These are phyloP conservation scores for Otocyon megalotis DNA, from an alignment of 2,113 vertebrate genomes.

Conservation along the genomic window DNA sequence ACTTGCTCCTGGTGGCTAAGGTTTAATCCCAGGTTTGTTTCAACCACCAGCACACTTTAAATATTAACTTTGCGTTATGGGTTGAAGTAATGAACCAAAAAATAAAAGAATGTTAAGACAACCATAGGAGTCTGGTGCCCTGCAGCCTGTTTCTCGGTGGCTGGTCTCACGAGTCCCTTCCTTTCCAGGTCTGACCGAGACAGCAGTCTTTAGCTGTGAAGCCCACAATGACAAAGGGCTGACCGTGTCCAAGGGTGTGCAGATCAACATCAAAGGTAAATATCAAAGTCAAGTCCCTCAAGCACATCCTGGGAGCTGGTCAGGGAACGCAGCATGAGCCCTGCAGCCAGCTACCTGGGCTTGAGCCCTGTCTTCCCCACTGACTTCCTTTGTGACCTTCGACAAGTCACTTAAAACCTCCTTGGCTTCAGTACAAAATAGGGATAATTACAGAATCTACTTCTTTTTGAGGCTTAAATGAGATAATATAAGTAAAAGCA, in stretches of 20 bases:
- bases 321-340: fast-evolving
- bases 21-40: not conserved
- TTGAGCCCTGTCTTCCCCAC: not conserved
- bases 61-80: not conserved
- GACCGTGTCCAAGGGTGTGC: slow-evolving; percentile 90
- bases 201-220: slow-evolving; percentile 94
- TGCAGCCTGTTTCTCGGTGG: not conserved
- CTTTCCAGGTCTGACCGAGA: slow-evolving; percentile 88
- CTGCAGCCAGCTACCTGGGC: too few relatives aligned
- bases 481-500: not conserved
- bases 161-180: not conserved
- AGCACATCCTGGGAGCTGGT: fast-evolving
- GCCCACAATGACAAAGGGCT: slow-evolving; percentile 94
- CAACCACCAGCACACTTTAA: not conserved
- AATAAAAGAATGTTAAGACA: not conserved
- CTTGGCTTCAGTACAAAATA: not conserved
- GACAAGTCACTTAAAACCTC: not conserved
- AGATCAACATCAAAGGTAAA: slow-evolving; percentile 95
- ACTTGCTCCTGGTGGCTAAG: not conserved
- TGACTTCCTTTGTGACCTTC: not conserved
- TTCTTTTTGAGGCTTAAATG: not conserved
- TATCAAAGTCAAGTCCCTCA: fast-evolving
- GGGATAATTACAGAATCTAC: not conserved
- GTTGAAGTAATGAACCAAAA: not conserved
- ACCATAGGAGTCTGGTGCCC: fast-evolving